Evolutionary conservation across 2,113 vertebrate species (phyloP), one percentile per base, ranked within the genome.

Genomic region (Gymnogyps californianus): DNA sequence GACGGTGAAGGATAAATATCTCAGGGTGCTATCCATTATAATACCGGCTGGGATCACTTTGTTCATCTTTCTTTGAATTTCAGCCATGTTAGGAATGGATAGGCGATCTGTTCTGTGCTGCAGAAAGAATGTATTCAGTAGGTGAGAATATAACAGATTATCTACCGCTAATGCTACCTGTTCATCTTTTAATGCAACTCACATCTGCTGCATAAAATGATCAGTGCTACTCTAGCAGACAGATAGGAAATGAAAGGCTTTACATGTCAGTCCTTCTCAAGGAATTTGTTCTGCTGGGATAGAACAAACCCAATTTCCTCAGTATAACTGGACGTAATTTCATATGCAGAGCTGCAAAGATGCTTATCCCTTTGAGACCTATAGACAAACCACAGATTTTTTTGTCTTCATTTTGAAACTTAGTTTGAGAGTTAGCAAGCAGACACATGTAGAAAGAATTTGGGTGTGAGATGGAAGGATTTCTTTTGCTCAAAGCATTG

Each of bases 1-100:
- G 91, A 96, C 94, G 88, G 65, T 26, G 54, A 96, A 70, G 55
- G 81, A 96, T 93, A 95, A 95, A 77, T 83, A 93, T 91, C 78
- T 80, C 54, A 79, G 91, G 79, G 59, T 90, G 42, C 54, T 91
- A 80, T 52, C 59, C 62, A 46, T 90, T 95, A 36, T 16, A 88
- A 78, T 74, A 88, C 32, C 1, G 5, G 25, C 82, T 80, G 89
- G 61, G 38, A 96, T 88, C 49, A 36, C 84, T 93, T 91, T 62
- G 42, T 57, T 94, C 70, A n/a, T 88, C 58, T 90, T 44, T 88
- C 58, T 90, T 44, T 74, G 66, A 96, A 88, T 93, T 95, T 88
- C 75, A 62, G 18, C 51, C 51, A n/a, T 26, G 51, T 64, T 70
- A 88, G 67, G 22, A 87, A 80, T 7, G 29, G 51, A 88, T 16